Evolutionary conservation across 2,888 invertebrate species (phyloP), one percentile per base, ranked within the genome.

Genomic region (Tanaodytes sp.): DNA sequence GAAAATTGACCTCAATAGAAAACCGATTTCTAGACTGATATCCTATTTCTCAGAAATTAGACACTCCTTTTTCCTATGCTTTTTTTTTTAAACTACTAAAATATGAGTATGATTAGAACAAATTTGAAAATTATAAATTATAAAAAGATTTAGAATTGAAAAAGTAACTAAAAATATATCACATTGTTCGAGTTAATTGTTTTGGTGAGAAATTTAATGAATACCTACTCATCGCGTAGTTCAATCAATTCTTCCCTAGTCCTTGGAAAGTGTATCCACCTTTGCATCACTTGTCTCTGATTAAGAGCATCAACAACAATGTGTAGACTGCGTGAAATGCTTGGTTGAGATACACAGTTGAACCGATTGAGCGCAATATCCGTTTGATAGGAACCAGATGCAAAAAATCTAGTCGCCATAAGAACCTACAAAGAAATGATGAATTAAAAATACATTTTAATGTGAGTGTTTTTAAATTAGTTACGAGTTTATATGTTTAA

Each of bases 331-430:
- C 37, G 43, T 6, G 40, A 40, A 15, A 55, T 40, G 2, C 36
- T 55, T 36, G 43, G 18, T 18, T 55, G 45, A 2, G 12, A 16
- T 2, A 45, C 31, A 15, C 31, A 30, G 30, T 31, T 31, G 14
- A 27, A 45, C 27, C 27, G 12, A 6, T 37, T 45, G 6, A 27
- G 30, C 3, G 15, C 55, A 36, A 55, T 37, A 19, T 55, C 55
- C 36, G 37, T 45, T n/a, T 55, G 55, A 45, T 55, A 55, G 2
- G 45, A 55, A 18, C 45, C 55, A 9, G 16, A 11, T 0, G 23
- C 36, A 9, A 55, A 45, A 37, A 55, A 55, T 9, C 55, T 45
- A 16, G 16, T 19, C 27, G 55, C 45, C n/a, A 36, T 55, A 11
- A 55, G 18, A 16, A 45, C 45, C 55, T 55, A n/a, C 2, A 31